These are phyloP conservation scores for Mesembrinibis cayennensis DNA, from an alignment of 2,113 vertebrate genomes.

Conservation along the genomic window DNA sequence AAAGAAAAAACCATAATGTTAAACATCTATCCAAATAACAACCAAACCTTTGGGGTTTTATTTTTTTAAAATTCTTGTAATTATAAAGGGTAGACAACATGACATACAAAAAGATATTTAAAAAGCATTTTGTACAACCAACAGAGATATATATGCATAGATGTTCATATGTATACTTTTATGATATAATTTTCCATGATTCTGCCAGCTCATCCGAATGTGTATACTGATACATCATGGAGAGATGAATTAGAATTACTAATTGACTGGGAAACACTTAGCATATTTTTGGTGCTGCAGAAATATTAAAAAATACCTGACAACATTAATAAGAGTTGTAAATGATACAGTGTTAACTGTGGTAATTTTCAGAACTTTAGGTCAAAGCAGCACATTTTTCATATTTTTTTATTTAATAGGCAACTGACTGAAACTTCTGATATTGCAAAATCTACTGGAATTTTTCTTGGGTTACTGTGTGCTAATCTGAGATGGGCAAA, in stretches of 20 bases:
- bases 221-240: background rate
- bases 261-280: background rate
- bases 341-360: background rate
- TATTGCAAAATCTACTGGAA: background rate
- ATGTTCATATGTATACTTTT: background rate
- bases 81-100: background rate
- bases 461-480: background rate
- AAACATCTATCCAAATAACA: background rate
- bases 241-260: background rate
- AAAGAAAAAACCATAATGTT: background rate
- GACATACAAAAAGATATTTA: background rate
- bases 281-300: background rate
- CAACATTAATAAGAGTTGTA: background rate
- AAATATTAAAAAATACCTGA: background rate
- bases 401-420: background rate
- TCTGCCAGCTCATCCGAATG: background rate
- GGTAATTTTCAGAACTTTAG: background rate
- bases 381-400: background rate
- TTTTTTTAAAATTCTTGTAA: background rate
- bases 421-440: background rate
- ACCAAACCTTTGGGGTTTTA: background rate
- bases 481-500: background rate
- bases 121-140: background rate
- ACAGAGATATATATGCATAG: background rate
- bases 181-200: background rate